A percentile compares a stretch with the other conserved stretches of the same genome.
phyloP scores from a whole-genome alignment of 2,113 vertebrate species.

The Pelecanus crispus region DNA sequence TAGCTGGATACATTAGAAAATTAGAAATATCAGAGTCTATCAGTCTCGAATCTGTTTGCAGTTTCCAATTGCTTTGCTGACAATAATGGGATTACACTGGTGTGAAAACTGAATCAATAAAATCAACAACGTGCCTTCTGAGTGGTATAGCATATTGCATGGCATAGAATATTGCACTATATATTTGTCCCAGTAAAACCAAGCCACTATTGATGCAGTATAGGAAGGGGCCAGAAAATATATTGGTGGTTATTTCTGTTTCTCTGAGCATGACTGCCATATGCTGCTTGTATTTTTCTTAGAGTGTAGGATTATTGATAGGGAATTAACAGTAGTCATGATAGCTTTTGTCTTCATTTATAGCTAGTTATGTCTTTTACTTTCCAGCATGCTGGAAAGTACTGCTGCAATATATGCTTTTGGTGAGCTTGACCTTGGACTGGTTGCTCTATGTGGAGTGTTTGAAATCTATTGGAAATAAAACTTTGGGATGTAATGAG shows the following conservation, averaged over 20 bases:
- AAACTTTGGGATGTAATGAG: background rate
- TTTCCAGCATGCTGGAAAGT: background rate
- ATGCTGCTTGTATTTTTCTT: background rate
- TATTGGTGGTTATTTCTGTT: background rate
- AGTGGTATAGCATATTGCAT: background rate
- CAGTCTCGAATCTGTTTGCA: background rate
- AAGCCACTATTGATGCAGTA: background rate
- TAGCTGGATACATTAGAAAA: background rate
- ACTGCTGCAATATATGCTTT: background rate
- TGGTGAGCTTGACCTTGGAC: background rate
- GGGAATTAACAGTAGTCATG: background rate
- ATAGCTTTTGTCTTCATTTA: background rate
- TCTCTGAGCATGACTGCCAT: background rate
- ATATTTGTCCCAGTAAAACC: background rate
- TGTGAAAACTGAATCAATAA: slow-evolving; percentile 27
- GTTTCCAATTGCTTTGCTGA: background rate
- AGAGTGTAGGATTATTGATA: background rate
- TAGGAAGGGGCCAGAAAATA: background rate
- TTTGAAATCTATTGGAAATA: background rate
- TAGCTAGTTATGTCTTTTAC: background rate
- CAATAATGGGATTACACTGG: background rate
- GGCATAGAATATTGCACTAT: background rate
- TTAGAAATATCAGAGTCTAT: background rate
- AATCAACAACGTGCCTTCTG: background rate
- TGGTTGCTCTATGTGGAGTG: background rate